These are phyloP conservation scores for Corythoichthys intestinalis DNA, from an alignment of 2,113 vertebrate genomes.

Conservation along the genomic window DNA sequence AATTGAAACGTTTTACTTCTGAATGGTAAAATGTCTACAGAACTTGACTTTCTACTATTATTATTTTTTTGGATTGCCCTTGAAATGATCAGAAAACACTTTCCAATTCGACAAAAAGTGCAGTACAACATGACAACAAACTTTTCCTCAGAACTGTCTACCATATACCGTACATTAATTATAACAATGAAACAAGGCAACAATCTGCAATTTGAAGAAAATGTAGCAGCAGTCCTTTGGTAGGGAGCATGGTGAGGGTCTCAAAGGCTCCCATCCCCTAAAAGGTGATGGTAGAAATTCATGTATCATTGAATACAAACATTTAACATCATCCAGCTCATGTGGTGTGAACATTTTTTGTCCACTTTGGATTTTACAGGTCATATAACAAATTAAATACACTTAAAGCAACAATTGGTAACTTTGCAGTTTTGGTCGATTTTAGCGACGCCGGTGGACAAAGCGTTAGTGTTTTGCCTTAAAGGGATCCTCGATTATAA, in stretches of 20 bases:
- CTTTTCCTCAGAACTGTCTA: too few species aligned
- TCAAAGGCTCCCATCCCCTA: not conserved
- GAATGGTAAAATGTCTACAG: not conserved
- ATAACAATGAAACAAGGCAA: too few species aligned
- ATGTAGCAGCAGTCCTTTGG: not conserved
- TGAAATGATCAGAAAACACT: not conserved
- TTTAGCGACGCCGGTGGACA: too few species aligned
- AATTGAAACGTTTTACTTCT: not conserved
- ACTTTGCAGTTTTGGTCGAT: too few species aligned
- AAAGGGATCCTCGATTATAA: too few species aligned
- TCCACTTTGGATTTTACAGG: slow-evolving; percentile 9
- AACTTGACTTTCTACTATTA: not conserved
- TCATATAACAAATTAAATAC: slow-evolving; percentile 11
- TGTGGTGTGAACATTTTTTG: not conserved
- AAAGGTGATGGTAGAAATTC: not conserved
- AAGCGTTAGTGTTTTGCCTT: too few species aligned
- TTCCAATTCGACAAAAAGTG: too few species aligned
- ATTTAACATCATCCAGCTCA: not conserved
- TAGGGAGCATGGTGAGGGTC: not conserved
- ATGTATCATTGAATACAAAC: not conserved
- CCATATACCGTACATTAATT: too few species aligned
- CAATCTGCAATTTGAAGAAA: not conserved
- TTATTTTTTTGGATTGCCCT: not conserved
- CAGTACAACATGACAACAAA: not conserved
- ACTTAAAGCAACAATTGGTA: slow-evolving; percentile 8